These are phyloP conservation scores for Xanthia icteritia DNA, from an alignment of 2,888 invertebrate genomes.

Conservation along the genomic window DNA sequence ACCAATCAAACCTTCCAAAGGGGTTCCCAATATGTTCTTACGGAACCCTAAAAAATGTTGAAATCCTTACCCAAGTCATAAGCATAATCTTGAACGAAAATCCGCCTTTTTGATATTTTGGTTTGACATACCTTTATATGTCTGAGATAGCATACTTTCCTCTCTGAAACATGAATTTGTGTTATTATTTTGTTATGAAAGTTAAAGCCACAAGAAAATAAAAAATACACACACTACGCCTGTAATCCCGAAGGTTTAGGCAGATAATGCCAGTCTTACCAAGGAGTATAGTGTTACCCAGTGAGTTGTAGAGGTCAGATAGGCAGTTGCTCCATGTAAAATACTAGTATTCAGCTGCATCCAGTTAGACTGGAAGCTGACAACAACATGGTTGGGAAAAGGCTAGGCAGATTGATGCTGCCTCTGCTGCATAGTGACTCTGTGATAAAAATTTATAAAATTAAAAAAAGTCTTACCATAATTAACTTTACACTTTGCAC, in stretches of 20 bases:
- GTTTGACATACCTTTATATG: conserved; percentile 45
- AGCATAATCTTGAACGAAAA: conserved; percentile 1
- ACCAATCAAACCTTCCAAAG: not conserved
- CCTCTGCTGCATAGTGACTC: not conserved
- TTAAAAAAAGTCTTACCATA: conserved; percentile 44
- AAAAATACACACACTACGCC: not conserved
- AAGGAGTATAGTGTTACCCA: too few relatives aligned
- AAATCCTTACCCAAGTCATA: conserved; percentile 42
- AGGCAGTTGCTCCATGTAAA: not conserved
- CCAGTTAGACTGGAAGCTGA: too few relatives aligned
- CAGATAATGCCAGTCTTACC: not conserved
- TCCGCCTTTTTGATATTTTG: not conserved
- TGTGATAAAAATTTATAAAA: not conserved
- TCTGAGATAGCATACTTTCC: conserved; percentile 20
- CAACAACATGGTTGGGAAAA: too few relatives aligned
- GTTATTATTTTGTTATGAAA: not conserved
- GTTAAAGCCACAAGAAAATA: not conserved
- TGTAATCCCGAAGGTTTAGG: not conserved
- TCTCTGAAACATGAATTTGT: conserved; percentile 35
- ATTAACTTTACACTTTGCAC: conserved; percentile 22
- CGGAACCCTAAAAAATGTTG: not conserved
- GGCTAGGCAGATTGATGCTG: too few relatives aligned
- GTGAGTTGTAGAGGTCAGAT: too few relatives aligned
- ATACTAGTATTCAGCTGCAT: too few relatives aligned
- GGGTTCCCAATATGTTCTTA: not conserved